Evolutionary conservation across 2,113 vertebrate species (phyloP).

Genomic region (Gracilinanus agilis): DNA sequence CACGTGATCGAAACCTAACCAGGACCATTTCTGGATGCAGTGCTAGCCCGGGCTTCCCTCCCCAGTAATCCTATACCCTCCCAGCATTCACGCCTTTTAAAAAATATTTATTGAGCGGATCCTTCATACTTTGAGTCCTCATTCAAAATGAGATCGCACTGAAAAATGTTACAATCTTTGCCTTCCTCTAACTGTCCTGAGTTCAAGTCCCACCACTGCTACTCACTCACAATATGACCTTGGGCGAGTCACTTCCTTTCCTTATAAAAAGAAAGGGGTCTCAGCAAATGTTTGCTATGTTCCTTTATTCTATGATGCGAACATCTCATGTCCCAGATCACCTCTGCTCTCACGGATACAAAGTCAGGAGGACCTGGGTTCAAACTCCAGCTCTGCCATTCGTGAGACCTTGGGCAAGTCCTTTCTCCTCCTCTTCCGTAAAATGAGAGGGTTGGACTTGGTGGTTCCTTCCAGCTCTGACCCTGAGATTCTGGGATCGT

Average conservation of each 20-base stretch:
- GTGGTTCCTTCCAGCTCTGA: neutral
- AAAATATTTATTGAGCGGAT: too few relatives aligned
- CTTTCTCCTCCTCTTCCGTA: neutral
- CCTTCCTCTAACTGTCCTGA: neutral
- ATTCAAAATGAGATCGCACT: neutral
- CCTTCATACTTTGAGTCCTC: neutral
- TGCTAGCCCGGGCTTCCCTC: neutral
- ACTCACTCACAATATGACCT: neutral
- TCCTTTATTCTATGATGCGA: neutral
- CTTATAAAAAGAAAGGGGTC: neutral
- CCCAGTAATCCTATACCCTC: neutral
- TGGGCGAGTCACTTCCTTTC: neutral
- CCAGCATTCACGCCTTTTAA: neutral
- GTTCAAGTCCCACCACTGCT: neutral
- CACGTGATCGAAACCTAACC: too few relatives aligned
- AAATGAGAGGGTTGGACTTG: neutral
- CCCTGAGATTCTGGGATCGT: neutral
- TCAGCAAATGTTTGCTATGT: neutral
- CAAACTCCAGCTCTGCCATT: neutral
- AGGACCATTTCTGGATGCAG: too few relatives aligned
- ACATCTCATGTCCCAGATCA: neutral
- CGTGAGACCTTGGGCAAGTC: neutral
- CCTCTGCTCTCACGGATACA: neutral
- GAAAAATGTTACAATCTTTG: neutral
- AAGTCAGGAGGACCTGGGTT: too few relatives aligned